Evolutionary conservation across 2,888 invertebrate genomes (phyloP), one percentile per base, ranked within the genome.

Genomic region (Phragmatobia fuliginosa): DNA sequence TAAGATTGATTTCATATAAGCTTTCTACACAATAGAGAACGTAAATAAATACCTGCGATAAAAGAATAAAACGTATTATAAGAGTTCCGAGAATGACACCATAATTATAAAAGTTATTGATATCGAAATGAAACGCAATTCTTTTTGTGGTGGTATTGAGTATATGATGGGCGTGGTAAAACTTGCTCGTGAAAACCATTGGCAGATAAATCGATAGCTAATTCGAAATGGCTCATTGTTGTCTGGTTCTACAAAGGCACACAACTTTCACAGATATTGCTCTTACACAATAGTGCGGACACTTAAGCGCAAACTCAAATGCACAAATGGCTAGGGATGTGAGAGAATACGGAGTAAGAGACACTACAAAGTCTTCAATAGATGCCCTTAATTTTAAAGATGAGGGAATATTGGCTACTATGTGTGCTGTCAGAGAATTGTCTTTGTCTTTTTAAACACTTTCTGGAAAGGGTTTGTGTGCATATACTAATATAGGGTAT

Each of bases 221-320:
- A 94, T 94, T 94, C 90, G 87, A 90, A 94, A 94, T 90, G 89
- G 92, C 88, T 90, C 88, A 94, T 94, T 94, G 94, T 94, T 94
- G 94, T 94, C 91, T 92, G 83, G 85, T 86, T 83, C 83, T 88
- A 92, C 92, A 93, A 94, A 92, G 92, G 90, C 87, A 87, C 90
- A 89, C 90, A 91, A 91, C 93, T 92, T 94, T 92, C 91, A 87
- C 87, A 90, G 88, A 90, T 90, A 90, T 90, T 88, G 85, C 86
- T 80, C 82, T 85, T 84, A 85, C 88, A 91, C 92, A 93, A 92
- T 92, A 81, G 83, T 78, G 77, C 80, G 77, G 84, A 83, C 85
- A 85, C 79, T 84, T 81, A 82, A 80, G 74, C 76, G 64, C 70
- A 75, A 70, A 77, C 78, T 80, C 66, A 76, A 73, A 76, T 78